Evolutionary conservation across 2,888 invertebrate genomes (phyloP), one percentile per base, ranked within the genome.

Genomic region (Macrosiphum euphorbiae): DNA sequence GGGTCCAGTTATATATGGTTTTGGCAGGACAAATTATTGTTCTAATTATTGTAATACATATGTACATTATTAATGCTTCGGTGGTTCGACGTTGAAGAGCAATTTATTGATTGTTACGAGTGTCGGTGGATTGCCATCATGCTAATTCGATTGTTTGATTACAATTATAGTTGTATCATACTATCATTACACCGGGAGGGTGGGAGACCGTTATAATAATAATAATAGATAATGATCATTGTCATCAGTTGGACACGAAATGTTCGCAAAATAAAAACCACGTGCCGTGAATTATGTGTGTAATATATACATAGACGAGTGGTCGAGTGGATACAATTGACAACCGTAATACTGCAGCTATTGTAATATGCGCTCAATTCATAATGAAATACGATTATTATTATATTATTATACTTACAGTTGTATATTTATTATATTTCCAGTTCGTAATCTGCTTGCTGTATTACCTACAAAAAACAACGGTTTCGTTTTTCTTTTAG

Each of bases 131-230:
- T 58, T 87, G 26, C 50, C 55, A 47, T 44, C 89, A 84, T 89
- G 92, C 92, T 93, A 93, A 93, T 93, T 93, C 92, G 92, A 93
- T 89, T 89, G 92, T 93, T 85, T 84, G 92, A 92, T 92, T 52
- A 67, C 92, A 52, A 88, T 67, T 67, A 88, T 28, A 87, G 61
- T 61, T 3, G 86, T 92, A 61, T 86, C n/a, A n/a, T n/a, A n/a
- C n/a, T n/a, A n/a, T n/a, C 58, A 86, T 91, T 58, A 58, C 85
- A 52, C 52, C 13, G 61, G 47, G 28, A 67, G 87, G 58, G 92
- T 61, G 47, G 35, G 10, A 11, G 11, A 11, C n/a, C 50, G 61
- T 50, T 50, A 58, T 88, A 85, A 24, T 61, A 41, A 58, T 44
- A 41, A 47, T 89, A 58, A 58, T 58, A 50, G 47, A n/a, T 67